Conservation (phyloP, 2,797 vertebrate genomes). For the Sebastes trivittatus region DNA sequence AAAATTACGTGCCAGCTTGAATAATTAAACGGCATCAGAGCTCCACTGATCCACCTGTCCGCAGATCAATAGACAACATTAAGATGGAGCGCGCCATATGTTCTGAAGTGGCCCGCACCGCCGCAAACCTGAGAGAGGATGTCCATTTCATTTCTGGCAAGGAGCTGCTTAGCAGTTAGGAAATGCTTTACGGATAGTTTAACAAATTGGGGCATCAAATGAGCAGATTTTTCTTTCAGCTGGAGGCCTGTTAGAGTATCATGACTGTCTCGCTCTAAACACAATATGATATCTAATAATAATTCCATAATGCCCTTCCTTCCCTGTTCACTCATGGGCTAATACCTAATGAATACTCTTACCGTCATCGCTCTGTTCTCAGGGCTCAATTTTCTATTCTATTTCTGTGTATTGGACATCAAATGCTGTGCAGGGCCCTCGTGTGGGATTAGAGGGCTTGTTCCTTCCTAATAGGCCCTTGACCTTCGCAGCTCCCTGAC, state of each 20-base stretch:
- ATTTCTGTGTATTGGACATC: conserved; percentile 71
- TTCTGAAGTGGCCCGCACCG: conserved; percentile 37
- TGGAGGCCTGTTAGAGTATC: background rate
- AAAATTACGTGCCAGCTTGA: conserved; percentile 69
- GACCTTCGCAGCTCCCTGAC: conserved; percentile 86
- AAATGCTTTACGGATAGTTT: conserved; percentile 8
- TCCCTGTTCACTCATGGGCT: conserved; percentile 30
- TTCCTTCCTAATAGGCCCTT: conserved; percentile 85
- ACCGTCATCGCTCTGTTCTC: conserved; percentile 48
- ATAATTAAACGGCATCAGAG: conserved; percentile 75
- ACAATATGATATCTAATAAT: conserved; percentile 35
- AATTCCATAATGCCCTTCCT: conserved; percentile 46
- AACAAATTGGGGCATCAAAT: conserved; percentile 1
- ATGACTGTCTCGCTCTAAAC: conserved; percentile 39
- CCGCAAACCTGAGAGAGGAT: conserved; percentile 1
- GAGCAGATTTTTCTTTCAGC: background rate
- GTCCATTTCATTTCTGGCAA: conserved; percentile 21
- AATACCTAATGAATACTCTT: conserved; percentile 62
- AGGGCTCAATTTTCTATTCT: conserved; percentile 69
- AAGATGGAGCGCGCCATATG: conserved; percentile 51
- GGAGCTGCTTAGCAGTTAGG: background rate
- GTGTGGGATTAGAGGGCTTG: conserved; percentile 77
- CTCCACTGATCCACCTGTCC: conserved; percentile 57
- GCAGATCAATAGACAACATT: conserved; percentile 75
- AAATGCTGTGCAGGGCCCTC: conserved; percentile 70